Evolutionary conservation across 2,797 vertebrate genomes (phyloP).

Genomic region (Channa striata): DNA sequence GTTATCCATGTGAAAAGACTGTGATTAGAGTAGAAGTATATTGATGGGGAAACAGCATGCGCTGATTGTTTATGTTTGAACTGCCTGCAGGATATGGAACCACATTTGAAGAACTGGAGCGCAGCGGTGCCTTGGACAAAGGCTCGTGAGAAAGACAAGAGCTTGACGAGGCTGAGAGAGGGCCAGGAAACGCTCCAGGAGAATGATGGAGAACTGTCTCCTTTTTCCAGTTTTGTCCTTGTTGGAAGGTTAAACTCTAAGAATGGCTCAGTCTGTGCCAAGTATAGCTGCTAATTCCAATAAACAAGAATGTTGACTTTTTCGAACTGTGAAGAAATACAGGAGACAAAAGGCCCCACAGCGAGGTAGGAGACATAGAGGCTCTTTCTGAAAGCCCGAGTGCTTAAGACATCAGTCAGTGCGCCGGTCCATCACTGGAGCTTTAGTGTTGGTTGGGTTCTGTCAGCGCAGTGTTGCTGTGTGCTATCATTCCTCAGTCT

Average conservation of each 20-base stretch:
- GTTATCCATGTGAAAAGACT: constrained; percentile 8
- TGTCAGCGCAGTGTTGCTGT: constrained; percentile 61
- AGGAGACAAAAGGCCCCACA: constrained; percentile 16
- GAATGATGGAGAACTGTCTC: constrained; percentile 45
- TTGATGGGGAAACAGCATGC: constrained; percentile 29
- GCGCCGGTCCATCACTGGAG: constrained; percentile 42
- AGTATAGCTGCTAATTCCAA: constrained; percentile 48
- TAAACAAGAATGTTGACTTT: constrained; percentile 51
- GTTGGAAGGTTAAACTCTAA: constrained; percentile 19
- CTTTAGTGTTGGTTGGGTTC: constrained; percentile 35
- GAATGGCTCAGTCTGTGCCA: constrained; percentile 14
- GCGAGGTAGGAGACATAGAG: constrained; percentile 14
- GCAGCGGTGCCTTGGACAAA: constrained; percentile 50
- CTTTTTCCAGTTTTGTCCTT: constrained; percentile 44
- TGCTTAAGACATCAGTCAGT: constrained; percentile 54
- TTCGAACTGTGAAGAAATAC: constrained; percentile 22
- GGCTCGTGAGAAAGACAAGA: constrained; percentile 54
- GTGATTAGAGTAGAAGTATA: constrained; percentile 13
- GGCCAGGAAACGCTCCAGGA: constrained; percentile 39
- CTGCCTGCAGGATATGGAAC: constrained; percentile 56
- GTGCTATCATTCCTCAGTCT: constrained; percentile 58
- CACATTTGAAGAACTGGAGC: constrained; percentile 40
- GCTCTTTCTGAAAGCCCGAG: constrained; percentile 19
- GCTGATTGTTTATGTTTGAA: constrained; percentile 50
- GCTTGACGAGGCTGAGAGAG: constrained; percentile 6